Evolutionary conservation across 2,888 invertebrate species (phyloP), one percentile per base, ranked within the genome.

Genomic region (Cyclophora punctaria): DNA sequence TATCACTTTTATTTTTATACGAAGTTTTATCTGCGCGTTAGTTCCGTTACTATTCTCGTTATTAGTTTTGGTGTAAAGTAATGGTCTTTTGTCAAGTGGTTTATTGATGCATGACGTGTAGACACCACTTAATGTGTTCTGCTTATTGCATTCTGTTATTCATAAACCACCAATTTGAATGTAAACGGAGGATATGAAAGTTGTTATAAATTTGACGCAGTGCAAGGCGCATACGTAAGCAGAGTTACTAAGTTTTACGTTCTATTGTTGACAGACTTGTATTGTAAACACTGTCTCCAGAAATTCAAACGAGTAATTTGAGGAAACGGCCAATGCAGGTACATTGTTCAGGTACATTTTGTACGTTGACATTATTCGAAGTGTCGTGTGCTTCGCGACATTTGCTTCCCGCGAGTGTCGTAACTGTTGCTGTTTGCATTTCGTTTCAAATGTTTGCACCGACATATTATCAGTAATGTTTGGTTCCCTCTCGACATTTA

Each of bases 241-340:
- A 56, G 54, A 61, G 58, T 57, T 34, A 20, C 34, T 33, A 44
- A 61, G 62, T 59, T 63, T 59, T 58, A 68, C 68, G 62, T 57
- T 57, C 67, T 58, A 69, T 71, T 74, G 71, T 75, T 69, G 68
- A 68, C 73, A 72, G 75, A 73, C 71, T 71, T 79, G 80, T 78
- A 68, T 70, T 69, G 75, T 78, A 77, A 78, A 79, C 76, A 74
- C 62, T 75, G 72, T 75, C 70, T 69, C 67, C 62, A 71, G 75
- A 76, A 75, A 73, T 76, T 71, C 72, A 69, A 71, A 73, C 71
- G 72, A 69, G 69, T 74, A 69, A 64, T 69, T 69, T 71, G 65
- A 66, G 60, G 66, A 69, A 71, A 73, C 69, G 71, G 66, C 64
- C 54, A 52, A 52, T 51, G 57, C 45, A 20, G 20, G 49, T 49